Evolutionary conservation across 2,797 vertebrate species (phyloP), one percentile per base, ranked within the genome.

Genomic region (Dipus sagitta): DNA sequence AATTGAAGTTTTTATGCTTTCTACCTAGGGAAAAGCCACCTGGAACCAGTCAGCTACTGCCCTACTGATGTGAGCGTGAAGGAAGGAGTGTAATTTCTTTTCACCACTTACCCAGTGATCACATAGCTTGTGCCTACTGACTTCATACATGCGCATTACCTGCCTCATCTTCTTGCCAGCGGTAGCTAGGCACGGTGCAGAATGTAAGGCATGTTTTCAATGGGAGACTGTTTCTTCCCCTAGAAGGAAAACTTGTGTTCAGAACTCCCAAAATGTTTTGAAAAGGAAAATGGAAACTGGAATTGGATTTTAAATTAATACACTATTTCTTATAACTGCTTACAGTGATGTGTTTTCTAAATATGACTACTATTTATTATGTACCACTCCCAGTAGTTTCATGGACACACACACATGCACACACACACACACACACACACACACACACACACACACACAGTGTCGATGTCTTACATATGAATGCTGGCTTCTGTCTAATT

Each of bases 231-330:
- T 92, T 65, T 13, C 52, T 38, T 7, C 34, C 7, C 6, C 42
- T 7, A 38, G 60, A 70, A 14, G 68, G 23, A 24, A 83, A 65
- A 84, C 14, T 42, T 74, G 42, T 3, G 67, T 89, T 52, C 9
- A 42, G 7, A 78, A 67, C 5, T 67, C 58, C 28, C 11, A 54
- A 95, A 75, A 60, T 86, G 75, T 86, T 77, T 87, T 80, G 68
- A 68, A 68, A 87, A 87, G n/a, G 21, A 80, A 94, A 65, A 34
- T 68, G 12, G 20, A 86, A 92, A 83, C 72, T 62, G 18, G 30
- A 86, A 80, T 76, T 85, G 18, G 4, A 67, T 70, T 90, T 90
- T 90, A 93, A 94, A 79, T 91, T 9, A 92, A 79, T 47, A 81
- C 0, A 24, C 6, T 84, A 64, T 70, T 83, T 93, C 28, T 77